phyloP scores from a whole-genome alignment of 2,888 invertebrate genomes.

The Hirudinaria manillensis region DNA sequence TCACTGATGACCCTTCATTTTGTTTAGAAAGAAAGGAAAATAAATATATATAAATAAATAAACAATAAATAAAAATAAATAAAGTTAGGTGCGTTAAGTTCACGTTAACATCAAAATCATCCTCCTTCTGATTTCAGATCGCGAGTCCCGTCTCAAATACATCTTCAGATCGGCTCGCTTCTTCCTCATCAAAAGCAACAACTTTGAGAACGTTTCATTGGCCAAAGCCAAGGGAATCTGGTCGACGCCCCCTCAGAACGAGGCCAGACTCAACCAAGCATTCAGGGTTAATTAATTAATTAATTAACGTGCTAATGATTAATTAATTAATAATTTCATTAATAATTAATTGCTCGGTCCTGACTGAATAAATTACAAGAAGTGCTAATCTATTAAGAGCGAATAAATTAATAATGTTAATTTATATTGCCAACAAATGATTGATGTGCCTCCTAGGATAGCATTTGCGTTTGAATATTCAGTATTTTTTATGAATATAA shows the following conservation, averaged over 20 bases:
- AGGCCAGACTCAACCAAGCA: constrained; percentile 88
- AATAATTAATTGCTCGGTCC: background rate
- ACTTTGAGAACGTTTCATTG: constrained; percentile 87
- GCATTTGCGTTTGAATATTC: too few relatives aligned
- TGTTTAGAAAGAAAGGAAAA: too few relatives aligned
- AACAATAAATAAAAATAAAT: too few relatives aligned
- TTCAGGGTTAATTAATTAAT: constrained; percentile 59
- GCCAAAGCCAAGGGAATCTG: constrained; percentile 88
- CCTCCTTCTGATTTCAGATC: too few relatives aligned
- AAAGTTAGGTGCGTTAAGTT: too few relatives aligned
- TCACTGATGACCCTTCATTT: too few relatives aligned
- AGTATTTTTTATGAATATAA: too few relatives aligned
- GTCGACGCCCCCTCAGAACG: constrained; percentile 95
- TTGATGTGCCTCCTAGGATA: background rate
- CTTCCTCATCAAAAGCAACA: constrained; percentile 95
- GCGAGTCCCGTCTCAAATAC: constrained; percentile 65
- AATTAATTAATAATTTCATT: background rate
- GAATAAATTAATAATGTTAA: background rate
- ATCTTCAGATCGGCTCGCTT: constrained; percentile 86
- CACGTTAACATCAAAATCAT: constrained; percentile 1
- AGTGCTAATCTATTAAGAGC: too few relatives aligned
- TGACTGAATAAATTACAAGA: background rate
- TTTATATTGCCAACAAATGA: background rate
- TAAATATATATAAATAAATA: too few relatives aligned
- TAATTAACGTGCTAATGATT: too few relatives aligned